Conservation (phyloP, 2,888 invertebrate species). For the Pomacea canaliculata region DNA sequence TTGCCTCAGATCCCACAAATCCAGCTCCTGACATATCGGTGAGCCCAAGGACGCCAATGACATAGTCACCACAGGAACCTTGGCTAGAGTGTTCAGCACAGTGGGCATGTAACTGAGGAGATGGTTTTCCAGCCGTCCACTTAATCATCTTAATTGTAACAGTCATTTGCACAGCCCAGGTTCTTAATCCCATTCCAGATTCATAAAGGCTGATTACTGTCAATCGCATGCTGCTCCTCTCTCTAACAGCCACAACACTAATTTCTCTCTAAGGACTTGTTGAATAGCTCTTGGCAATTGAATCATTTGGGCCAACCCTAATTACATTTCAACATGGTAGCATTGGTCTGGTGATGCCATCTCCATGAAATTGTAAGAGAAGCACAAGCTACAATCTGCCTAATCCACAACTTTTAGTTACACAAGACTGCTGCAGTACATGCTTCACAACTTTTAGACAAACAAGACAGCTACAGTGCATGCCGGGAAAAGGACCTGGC, state of each 20-base stretch:
- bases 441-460: too few relatives aligned
- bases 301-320: slow-evolving; percentile 9
- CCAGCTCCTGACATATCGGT: too few relatives aligned
- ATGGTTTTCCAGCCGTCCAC: not conserved
- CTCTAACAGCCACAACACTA: not conserved
- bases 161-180: slow-evolving; percentile 15
- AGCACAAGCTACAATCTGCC: too few relatives aligned
- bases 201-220: slow-evolving; percentile 24
- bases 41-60: too few relatives aligned
- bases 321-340: slow-evolving; percentile 2
- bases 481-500: too few relatives aligned
- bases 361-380: not conserved
- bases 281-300: slow-evolving; percentile 6
- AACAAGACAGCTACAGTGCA: too few relatives aligned
- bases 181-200: slow-evolving; percentile 15
- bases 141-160: slow-evolving; percentile 21
- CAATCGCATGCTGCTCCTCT: slow-evolving; percentile 14
- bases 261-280: slow-evolving; percentile 7
- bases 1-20: too few relatives aligned
- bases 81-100: too few relatives aligned
- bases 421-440: too few relatives aligned
- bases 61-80: too few relatives aligned
- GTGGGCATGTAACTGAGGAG: slow-evolving; percentile 9
- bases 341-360: slow-evolving; percentile 6
- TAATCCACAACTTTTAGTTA: too few relatives aligned